Conservation (phyloP, 2,888 invertebrate species). For the Trachelus iudaicus region DNA sequence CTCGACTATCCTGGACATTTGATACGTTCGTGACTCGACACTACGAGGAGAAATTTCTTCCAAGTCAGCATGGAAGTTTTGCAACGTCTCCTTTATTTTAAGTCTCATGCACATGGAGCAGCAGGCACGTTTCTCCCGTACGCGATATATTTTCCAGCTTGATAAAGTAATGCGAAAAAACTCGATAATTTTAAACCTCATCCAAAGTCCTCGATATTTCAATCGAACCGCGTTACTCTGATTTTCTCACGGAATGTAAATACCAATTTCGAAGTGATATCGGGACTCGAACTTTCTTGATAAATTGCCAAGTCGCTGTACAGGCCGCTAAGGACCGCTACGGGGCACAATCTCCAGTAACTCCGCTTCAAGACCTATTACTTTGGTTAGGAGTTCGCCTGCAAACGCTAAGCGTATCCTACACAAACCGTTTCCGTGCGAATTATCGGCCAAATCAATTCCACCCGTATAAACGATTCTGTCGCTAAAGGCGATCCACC, state of each 20-base stretch:
- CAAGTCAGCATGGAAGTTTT: neutral
- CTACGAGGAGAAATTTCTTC: neutral
- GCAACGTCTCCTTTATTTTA: neutral
- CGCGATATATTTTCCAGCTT: neutral
- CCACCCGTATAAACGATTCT: neutral
- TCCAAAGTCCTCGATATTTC: neutral
- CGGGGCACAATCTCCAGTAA: neutral
- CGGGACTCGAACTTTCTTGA: neutral
- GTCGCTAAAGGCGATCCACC: neutral
- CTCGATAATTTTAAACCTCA: neutral
- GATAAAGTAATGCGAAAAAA: neutral
- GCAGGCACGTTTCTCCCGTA: neutral
- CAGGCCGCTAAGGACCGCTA: neutral
- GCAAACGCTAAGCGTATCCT: neutral
- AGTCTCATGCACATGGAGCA: neutral
- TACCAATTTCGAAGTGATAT: neutral
- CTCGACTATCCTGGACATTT: constrained; percentile 24
- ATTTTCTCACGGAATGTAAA: neutral
- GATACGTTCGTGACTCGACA: constrained; percentile 25
- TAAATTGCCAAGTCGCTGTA: neutral
- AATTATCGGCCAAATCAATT: neutral
- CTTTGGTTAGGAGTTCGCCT: neutral
- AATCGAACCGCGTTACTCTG: neutral
- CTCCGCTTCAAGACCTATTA: neutral
- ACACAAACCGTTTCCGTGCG: neutral